Evolutionary conservation across 2,888 invertebrate genomes (phyloP).

Genomic region (Notodonta ziczac): DNA sequence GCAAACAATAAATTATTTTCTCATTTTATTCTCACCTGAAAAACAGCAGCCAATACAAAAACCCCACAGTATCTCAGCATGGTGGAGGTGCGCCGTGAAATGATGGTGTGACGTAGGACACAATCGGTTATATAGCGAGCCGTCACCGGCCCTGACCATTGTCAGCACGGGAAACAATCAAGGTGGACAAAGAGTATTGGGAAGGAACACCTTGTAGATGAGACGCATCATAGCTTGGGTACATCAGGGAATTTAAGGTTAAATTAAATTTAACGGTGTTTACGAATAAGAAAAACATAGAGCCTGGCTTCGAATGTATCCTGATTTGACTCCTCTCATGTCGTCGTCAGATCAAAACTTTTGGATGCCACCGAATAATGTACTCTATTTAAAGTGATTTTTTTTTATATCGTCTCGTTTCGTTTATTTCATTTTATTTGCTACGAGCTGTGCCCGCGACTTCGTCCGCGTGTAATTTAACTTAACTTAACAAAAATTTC

Average conservation of each 20-base stretch:
- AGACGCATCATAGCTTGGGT: constrained; percentile 1
- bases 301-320: not conserved
- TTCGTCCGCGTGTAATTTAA: too few species aligned
- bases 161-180: constrained; percentile 65
- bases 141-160: constrained; percentile 56
- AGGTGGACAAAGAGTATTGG: constrained; percentile 45
- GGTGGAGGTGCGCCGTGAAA: constrained; percentile 37
- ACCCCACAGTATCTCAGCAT: constrained; percentile 51
- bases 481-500: too few species aligned
- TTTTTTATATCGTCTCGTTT: too few species aligned
- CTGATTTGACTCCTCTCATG: too few species aligned
- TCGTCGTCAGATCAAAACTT: too few species aligned
- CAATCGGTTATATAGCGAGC: constrained; percentile 58
- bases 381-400: too few species aligned
- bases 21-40: constrained; percentile 54
- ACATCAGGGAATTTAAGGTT: not conserved
- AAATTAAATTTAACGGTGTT: not conserved
- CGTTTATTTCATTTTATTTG: too few species aligned
- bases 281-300: not conserved
- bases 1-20: too few species aligned
- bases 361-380: too few species aligned
- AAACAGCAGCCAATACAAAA: constrained; percentile 45
- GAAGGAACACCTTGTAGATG: constrained; percentile 20
- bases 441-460: too few species aligned
- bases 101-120: constrained; percentile 49